A percentile compares a stretch with the other conserved stretches of the same genome.
phyloP scores from a whole-genome alignment of 1,140 invertebrate genomes.

The Bombus consobrinus region DNA sequence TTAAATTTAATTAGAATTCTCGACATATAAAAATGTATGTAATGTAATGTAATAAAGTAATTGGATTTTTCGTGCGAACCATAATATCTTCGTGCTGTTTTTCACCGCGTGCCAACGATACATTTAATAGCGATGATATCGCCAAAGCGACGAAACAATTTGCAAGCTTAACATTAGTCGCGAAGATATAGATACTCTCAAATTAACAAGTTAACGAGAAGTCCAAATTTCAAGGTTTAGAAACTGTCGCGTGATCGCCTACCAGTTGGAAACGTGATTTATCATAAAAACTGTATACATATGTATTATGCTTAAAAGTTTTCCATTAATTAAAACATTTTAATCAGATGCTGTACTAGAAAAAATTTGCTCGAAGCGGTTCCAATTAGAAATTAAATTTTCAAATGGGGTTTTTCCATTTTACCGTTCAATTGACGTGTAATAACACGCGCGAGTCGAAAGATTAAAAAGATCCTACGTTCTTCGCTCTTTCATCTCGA shows the following conservation, averaged over 20 bases:
- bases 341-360: neutral
- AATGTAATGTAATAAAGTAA: too few species aligned
- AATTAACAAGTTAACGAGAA: neutral
- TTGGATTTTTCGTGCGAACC: too few species aligned
- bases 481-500: neutral
- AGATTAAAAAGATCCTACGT: neutral
- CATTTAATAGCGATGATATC: neutral
- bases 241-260: neutral
- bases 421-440: neutral
- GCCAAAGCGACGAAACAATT: neutral
- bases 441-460: neutral
- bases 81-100: too few species aligned
- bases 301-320: neutral
- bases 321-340: neutral
- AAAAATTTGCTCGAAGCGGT: neutral
- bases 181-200: neutral
- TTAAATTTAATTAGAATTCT: too few species aligned
- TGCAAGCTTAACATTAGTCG: neutral
- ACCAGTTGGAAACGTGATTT: neutral
- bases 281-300: too few species aligned
- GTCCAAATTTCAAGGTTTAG: slow-evolving; percentile 16
- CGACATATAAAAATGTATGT: too few species aligned
- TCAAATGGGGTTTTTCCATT: too few species aligned
- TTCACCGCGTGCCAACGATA: neutral
- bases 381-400: too few species aligned